Evolutionary conservation across 2,797 vertebrate species (phyloP).

Genomic region (Pseudomugil gertrudae): DNA sequence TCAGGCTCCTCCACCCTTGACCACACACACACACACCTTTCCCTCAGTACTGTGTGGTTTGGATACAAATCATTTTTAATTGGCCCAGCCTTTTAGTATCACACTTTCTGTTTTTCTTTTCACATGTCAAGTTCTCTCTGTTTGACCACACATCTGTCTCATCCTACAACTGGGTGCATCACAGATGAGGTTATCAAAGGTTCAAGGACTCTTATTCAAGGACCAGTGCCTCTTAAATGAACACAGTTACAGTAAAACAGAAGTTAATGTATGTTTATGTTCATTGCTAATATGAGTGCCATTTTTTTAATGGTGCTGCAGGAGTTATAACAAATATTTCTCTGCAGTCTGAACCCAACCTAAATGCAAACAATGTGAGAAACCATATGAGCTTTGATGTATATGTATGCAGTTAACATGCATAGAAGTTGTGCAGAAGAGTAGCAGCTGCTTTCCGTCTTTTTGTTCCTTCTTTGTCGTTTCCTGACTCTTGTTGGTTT

Average conservation of each 20-base stretch:
- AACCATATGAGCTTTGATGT: too few relatives aligned
- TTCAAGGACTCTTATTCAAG: neutral
- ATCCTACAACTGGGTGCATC: neutral
- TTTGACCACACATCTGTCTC: neutral
- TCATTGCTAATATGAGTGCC: too few relatives aligned
- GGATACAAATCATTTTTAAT: neutral
- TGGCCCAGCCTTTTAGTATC: neutral
- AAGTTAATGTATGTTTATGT: neutral
- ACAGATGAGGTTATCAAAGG: neutral
- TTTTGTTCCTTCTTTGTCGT: neutral
- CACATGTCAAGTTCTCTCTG: neutral
- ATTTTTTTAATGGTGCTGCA: too few relatives aligned
- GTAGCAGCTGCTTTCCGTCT: too few relatives aligned
- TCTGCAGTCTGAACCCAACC: too few relatives aligned
- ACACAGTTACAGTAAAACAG: neutral
- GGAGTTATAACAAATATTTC: too few relatives aligned
- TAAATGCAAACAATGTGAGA: too few relatives aligned
- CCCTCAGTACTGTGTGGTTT: neutral
- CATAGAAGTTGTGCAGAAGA: too few relatives aligned
- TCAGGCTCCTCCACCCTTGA: neutral
- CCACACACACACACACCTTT: too few relatives aligned
- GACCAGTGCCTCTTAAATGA: neutral
- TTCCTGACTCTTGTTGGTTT: too few relatives aligned
- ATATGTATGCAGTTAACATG: too few relatives aligned
- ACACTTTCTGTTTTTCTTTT: neutral